phyloP scores from a whole-genome alignment of 30 jellyfish, hydroid and myxozoan species.

The Rhopilema esculentum region DNA sequence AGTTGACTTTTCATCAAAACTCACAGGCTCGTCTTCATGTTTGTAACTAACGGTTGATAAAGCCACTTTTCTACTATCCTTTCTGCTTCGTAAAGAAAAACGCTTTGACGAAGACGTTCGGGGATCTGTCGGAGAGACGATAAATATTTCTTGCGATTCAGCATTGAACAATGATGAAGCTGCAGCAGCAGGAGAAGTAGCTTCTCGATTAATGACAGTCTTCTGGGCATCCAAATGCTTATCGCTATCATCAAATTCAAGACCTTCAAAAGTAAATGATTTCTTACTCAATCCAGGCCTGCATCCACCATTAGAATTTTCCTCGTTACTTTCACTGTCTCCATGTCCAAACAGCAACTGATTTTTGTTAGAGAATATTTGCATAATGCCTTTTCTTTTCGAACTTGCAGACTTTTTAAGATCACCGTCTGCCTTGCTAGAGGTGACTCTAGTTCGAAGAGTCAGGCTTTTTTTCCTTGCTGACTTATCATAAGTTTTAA shows the following conservation, averaged over 20 bases:
- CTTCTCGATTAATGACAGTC: background rate
- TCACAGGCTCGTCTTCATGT: background rate
- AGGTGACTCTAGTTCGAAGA: background rate
- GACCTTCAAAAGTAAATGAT: background rate
- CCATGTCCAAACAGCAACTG: background rate
- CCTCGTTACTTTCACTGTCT: background rate
- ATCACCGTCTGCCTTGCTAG: background rate
- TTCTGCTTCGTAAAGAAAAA: background rate
- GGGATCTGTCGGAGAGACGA: background rate
- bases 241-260: background rate
- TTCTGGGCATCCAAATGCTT: background rate
- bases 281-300: background rate
- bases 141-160: background rate
- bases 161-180: background rate
- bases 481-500: constrained; percentile 32
- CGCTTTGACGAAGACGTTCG: constrained; percentile 20
- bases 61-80: background rate
- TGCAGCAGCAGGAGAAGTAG: background rate
- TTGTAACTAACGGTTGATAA: background rate
- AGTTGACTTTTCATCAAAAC: background rate
- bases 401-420: background rate
- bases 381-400: background rate
- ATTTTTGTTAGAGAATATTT: background rate
- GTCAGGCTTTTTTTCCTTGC: background rate
- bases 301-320: background rate